These are phyloP conservation scores for Neosilurus hyrtlii DNA, from an alignment of 2,797 vertebrate genomes.

Conservation along the genomic window DNA sequence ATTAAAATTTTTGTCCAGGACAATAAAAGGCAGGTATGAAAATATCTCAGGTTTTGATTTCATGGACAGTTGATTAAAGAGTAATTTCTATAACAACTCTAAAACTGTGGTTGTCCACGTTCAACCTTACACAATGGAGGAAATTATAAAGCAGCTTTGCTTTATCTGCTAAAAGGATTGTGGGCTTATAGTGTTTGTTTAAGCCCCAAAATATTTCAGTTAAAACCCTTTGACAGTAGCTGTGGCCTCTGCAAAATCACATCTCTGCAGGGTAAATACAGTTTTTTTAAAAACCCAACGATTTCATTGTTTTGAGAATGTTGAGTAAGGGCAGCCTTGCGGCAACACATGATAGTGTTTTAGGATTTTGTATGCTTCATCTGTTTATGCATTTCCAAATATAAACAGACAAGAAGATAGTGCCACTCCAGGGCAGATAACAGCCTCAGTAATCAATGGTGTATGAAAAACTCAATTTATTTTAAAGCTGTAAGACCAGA, in stretches of 20 bases:
- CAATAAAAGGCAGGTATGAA: background rate
- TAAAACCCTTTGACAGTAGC: background rate
- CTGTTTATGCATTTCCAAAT: background rate
- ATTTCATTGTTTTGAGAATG: background rate
- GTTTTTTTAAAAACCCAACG: background rate
- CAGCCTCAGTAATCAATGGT: conserved; percentile 29
- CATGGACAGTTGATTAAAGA: background rate
- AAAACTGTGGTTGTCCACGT: background rate
- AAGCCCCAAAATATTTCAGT: background rate
- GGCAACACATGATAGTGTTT: background rate
- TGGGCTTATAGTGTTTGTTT: background rate
- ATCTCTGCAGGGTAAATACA: background rate
- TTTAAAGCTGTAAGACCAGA: conserved; percentile 32
- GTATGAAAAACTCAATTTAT: conserved; percentile 43
- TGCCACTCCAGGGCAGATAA: conserved; percentile 5
- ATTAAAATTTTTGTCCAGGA: background rate
- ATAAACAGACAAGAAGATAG: conserved; percentile 17
- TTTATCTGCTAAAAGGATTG: background rate
- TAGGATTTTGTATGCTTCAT: conserved; percentile 22
- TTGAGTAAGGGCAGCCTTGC: background rate
- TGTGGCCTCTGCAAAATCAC: background rate
- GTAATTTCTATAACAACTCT: background rate
- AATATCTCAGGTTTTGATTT: background rate
- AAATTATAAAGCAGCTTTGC: background rate
- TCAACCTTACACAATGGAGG: background rate